phyloP scores from a whole-genome alignment of 1,140 invertebrate genomes.

The Plectrocnemia conspersa region DNA sequence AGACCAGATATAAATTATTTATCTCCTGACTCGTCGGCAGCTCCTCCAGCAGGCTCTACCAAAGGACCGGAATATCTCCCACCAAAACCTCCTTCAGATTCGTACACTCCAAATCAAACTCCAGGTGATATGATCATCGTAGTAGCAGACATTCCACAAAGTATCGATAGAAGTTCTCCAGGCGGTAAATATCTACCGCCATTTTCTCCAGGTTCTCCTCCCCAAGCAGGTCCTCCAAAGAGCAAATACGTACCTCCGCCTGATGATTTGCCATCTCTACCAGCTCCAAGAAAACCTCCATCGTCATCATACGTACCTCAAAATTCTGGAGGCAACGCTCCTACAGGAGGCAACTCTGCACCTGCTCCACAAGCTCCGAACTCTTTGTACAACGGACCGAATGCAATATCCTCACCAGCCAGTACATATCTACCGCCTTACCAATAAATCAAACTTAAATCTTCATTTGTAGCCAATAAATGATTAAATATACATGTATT shows the following conservation, averaged over 20 bases:
- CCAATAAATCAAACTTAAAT: too few species aligned
- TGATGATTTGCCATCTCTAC: background rate
- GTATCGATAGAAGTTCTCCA: background rate
- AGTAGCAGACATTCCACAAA: background rate
- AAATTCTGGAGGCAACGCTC: background rate
- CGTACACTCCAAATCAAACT: slow-evolving; percentile 1
- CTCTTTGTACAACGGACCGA: too few species aligned
- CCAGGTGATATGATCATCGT: background rate
- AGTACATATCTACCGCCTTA: slow-evolving; percentile 29
- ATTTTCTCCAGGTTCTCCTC: background rate
- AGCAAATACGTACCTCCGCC: slow-evolving; percentile 14
- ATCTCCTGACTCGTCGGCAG: slow-evolving; percentile 6
- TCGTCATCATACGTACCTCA: background rate
- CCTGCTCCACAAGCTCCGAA: background rate
- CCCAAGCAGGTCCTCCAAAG: slow-evolving; percentile 6
- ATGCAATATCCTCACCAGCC: slow-evolving; percentile 27
- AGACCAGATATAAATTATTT: slow-evolving; percentile 17
- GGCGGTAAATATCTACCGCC: slow-evolving; percentile 8
- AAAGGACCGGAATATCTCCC: background rate
- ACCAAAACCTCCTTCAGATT: slow-evolving; percentile 1
- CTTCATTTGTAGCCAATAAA: background rate
- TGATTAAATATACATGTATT: too few species aligned
- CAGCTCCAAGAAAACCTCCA: background rate
- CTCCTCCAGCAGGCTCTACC: background rate
- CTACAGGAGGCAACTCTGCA: slow-evolving; percentile 1